A percentile compares a stretch with the other conserved stretches of the same genome.
These are phyloP conservation scores for Polydrusus tereticollis DNA, from an alignment of 2,888 invertebrate species.

Conservation along the genomic window DNA sequence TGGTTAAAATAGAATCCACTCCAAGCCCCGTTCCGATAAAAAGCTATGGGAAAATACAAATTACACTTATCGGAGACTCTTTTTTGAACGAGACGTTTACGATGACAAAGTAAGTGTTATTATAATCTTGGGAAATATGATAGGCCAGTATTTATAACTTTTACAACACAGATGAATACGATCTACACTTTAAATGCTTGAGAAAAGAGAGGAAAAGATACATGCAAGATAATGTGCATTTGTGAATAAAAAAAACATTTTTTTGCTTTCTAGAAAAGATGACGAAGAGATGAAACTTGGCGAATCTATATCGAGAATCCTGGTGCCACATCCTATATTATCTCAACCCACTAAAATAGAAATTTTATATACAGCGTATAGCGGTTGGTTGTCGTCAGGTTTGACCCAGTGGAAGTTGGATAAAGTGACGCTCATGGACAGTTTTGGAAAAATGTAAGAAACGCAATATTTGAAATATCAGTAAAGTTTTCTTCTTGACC, in stretches of 20 bases:
- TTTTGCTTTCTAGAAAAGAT: conserved; percentile 75
- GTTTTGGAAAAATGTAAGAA: conserved; percentile 83
- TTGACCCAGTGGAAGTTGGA: conserved; percentile 84
- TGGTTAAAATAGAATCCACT: conserved; percentile 84
- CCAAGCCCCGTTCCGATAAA: conserved; percentile 75
- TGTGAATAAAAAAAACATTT: too few relatives aligned
- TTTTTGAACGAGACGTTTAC: conserved; percentile 90
- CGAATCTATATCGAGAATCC: conserved; percentile 81
- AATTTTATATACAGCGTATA: conserved; percentile 88
- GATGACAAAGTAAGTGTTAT: conserved; percentile 77
- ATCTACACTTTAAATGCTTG: background rate
- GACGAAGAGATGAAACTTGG: conserved; percentile 81
- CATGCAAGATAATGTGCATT: background rate
- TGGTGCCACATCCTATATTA: conserved; percentile 90
- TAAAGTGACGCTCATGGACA: conserved; percentile 86
- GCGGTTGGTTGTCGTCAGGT: conserved; percentile 91
- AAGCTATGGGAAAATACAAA: conserved; percentile 84
- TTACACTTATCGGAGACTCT: conserved; percentile 84
- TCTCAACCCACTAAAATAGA: conserved; percentile 80
- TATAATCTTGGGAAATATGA: background rate
- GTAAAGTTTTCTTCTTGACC: too few relatives aligned
- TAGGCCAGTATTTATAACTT: background rate
- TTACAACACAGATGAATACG: background rate
- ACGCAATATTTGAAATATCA: background rate
- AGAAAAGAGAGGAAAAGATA: too few relatives aligned